These are phyloP conservation scores for Henricia sp. DNA, from an alignment of 53 echinoderm and acorn worm genomes.

Conservation along the genomic window DNA sequence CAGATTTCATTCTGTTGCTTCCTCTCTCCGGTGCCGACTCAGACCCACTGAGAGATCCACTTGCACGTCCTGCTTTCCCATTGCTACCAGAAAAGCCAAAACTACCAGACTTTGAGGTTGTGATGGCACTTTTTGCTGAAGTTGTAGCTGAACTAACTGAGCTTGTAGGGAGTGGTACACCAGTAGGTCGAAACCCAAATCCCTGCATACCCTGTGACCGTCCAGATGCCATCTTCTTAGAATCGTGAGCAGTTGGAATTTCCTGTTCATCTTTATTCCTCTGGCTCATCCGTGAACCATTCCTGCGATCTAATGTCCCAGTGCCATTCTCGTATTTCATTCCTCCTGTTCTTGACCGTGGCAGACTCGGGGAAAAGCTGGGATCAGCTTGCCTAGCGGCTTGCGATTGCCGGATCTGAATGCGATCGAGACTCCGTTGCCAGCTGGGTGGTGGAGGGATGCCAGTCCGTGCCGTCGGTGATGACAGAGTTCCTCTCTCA, in stretches of 20 bases:
- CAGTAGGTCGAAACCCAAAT: conserved; percentile 73
- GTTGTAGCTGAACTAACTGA: conserved; percentile 42
- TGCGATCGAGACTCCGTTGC: conserved; percentile 87
- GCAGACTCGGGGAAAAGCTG: conserved; percentile 53
- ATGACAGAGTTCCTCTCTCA: conserved; percentile 53
- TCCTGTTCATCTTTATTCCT: conserved; percentile 55
- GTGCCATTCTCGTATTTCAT: conserved; percentile 59
- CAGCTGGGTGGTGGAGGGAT: conserved; percentile 75
- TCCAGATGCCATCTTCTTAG: conserved; percentile 43
- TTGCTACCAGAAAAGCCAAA: conserved; percentile 53
- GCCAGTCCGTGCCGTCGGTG: conserved; percentile 31
- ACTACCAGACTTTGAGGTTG: conserved; percentile 63
- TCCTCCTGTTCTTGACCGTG: conserved; percentile 59
- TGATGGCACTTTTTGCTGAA: conserved; percentile 50
- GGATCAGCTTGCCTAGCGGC: conserved; percentile 39
- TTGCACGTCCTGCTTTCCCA: conserved; percentile 15
- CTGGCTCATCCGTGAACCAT: conserved; percentile 23
- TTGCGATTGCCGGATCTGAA: conserved; percentile 71
- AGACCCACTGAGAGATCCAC: conserved; percentile 39
- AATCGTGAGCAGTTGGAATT: conserved; percentile 39
- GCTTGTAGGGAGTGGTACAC: conserved; percentile 28
- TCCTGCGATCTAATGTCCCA: conserved; percentile 38
- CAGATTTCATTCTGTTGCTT: conserved; percentile 37
- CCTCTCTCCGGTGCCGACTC: conserved; percentile 40
- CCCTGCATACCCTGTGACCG: conserved; percentile 50